phyloP scores from a whole-genome alignment of 2,888 invertebrate genomes.

The Leuctra nigra region DNA sequence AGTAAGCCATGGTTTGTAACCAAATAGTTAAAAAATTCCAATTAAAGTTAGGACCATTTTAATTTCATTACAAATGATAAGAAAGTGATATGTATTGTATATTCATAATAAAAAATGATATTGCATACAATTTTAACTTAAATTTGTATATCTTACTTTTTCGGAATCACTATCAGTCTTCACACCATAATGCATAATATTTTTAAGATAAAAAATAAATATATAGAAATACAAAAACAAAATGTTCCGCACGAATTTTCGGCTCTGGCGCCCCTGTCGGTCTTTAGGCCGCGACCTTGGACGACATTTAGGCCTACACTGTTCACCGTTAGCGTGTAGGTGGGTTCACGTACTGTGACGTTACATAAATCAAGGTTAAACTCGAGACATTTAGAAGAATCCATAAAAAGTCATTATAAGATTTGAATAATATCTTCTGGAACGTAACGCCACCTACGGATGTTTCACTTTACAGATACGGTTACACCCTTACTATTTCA shows the following conservation, averaged over 20 bases:
- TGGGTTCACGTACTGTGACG: background rate
- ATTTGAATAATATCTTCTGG: conserved; percentile 14
- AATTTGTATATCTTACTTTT: no score
- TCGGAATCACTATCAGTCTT: conserved; percentile 10
- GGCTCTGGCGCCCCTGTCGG: no score
- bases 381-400: conserved; percentile 3
- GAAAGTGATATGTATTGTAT: conserved; percentile 12
- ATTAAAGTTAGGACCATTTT: no score
- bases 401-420: conserved; percentile 19
- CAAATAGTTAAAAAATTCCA: no score
- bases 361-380: conserved; percentile 10
- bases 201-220: background rate
- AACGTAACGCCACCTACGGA: conserved; percentile 13
- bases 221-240: conserved; percentile 7
- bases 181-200: conserved; percentile 10
- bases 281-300: conserved; percentile 5
- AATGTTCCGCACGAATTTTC: background rate
- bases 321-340: conserved; percentile 14
- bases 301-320: conserved; percentile 14
- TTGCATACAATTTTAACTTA: conserved; percentile 1
- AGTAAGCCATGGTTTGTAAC: background rate
- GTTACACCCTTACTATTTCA: conserved; percentile 15
- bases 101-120: background rate
- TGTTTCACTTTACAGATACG: background rate
- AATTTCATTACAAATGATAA: no score